Evolutionary conservation across 2,797 vertebrate species (phyloP).

Genomic region (Harpagifer antarcticus): DNA sequence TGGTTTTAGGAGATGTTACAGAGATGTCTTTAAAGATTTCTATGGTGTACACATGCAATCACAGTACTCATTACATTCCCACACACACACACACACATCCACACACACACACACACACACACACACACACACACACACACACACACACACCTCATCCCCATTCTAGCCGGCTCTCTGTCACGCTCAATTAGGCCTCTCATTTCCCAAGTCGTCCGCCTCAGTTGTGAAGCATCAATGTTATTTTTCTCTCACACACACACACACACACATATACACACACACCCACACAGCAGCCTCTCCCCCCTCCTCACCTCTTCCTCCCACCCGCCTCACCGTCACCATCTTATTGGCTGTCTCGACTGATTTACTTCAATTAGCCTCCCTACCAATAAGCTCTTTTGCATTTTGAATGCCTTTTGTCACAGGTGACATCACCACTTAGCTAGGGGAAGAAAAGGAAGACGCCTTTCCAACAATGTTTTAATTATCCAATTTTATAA

Average conservation of each 20-base stretch:
- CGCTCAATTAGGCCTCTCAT: slow-evolving; percentile 78
- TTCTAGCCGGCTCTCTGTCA: slow-evolving; percentile 56
- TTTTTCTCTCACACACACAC: slow-evolving; percentile 36
- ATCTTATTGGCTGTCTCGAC: slow-evolving; percentile 49
- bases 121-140: slow-evolving; percentile 26
- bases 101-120: slow-evolving; percentile 11
- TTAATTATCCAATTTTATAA: slow-evolving; percentile 33
- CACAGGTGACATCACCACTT: slow-evolving; percentile 56
- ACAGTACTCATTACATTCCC: neutral
- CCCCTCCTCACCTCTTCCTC: neutral
- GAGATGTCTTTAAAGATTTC: neutral
- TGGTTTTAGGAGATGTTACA: neutral
- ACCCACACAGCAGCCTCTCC: neutral
- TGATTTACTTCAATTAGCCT: slow-evolving; percentile 59
- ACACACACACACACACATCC: slow-evolving; percentile 6
- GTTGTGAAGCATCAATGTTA: slow-evolving; percentile 67
- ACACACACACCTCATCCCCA: slow-evolving; percentile 16
- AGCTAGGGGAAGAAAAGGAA: neutral
- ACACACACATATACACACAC: slow-evolving; percentile 21
- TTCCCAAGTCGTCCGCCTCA: slow-evolving; percentile 59
- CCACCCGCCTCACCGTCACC: slow-evolving; percentile 19
- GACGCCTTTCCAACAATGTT: neutral
- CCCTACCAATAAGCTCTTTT: slow-evolving; percentile 49
- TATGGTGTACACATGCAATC: neutral
- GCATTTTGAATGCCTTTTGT: slow-evolving; percentile 55